Base-by-base conservation (phyloP, 2,797 vertebrate genomes). In the Macropus fuliginosus region DNA sequence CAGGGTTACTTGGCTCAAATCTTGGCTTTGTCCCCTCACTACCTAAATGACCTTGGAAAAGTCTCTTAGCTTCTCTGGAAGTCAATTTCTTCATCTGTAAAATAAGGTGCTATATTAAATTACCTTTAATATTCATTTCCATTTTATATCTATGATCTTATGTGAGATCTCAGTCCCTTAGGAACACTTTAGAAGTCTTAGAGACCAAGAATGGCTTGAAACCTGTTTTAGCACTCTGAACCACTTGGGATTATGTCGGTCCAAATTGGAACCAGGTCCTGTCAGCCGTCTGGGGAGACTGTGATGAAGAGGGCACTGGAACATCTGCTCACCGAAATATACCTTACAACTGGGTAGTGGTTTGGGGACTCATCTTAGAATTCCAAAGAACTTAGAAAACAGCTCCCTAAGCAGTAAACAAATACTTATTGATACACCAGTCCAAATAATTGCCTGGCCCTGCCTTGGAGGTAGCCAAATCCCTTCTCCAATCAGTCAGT, bases 161-260 rank as follows among this genome's bases (percentile, higher is more conserved):
- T 91, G 94, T 96, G 56, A 93, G 55, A 96, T 96, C 95, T 95
- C 56, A 91, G 27, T 89, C 91, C 93, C 81, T 40, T 9, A 54
- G 92, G 96, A 55, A 94, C 92, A 95, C 91, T 95, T 91, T 91
- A 93, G 95, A 96, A 93, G 57, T 96, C 56, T 89, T 95, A 57
- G 92, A 93, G 95, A 97, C 93, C 93, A 90, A 96, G 95, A 95
- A 92, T 27, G 24, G 40, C 24, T 50, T 87, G 74, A 87, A 24
- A 87, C 9, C 40, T 46, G 9, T 8, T 87, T 46, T 87, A 87
- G 18, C 18, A 46, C 18, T 21, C n/a, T 46, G 66, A n/a, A 18
- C 66, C 66, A 74, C n/a, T 81, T 81, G 66, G 66, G 66, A 14
- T n/a, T 66, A 5, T 66, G 62, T n/a, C 34, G 11, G 34, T 66